Conservation (phyloP, 2,113 vertebrate genomes). For the Athene noctua region DNA sequence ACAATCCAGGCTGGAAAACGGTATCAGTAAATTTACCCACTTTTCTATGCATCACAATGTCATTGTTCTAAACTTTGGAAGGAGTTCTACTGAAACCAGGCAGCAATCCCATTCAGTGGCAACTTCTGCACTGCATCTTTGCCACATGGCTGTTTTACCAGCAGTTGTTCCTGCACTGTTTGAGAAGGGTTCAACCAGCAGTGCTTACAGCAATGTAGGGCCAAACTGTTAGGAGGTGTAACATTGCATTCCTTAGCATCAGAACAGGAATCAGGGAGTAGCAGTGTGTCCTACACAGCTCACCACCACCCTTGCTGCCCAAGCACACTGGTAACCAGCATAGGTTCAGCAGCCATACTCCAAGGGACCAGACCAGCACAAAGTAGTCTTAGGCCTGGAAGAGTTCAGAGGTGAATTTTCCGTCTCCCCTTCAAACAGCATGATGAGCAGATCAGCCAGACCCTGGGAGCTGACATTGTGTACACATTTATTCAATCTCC, state of each 20-base stretch:
- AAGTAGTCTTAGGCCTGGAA: not conserved
- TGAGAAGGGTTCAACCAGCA: not conserved
- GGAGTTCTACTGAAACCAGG: not conserved
- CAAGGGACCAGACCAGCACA: not conserved
- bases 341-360: not conserved
- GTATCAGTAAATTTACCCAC: not conserved
- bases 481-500: not conserved
- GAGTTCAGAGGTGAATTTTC: not conserved
- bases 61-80: not conserved
- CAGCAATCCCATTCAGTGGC: not conserved
- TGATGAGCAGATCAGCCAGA: not conserved
- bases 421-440: not conserved
- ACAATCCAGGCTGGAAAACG: not conserved
- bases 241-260: not conserved
- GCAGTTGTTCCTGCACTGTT: not conserved
- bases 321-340: not conserved
- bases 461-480: not conserved
- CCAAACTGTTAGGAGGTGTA: not conserved
- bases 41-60: not conserved
- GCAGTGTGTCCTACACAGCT: not conserved
- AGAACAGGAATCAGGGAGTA: not conserved
- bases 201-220: not conserved
- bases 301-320: fast-evolving
- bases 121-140: not conserved
- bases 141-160: not conserved